A percentile compares a stretch with the other conserved stretches of the same genome.
Conservation (phyloP, 1,140 invertebrate species). For the Frieseomelitta varia region DNA sequence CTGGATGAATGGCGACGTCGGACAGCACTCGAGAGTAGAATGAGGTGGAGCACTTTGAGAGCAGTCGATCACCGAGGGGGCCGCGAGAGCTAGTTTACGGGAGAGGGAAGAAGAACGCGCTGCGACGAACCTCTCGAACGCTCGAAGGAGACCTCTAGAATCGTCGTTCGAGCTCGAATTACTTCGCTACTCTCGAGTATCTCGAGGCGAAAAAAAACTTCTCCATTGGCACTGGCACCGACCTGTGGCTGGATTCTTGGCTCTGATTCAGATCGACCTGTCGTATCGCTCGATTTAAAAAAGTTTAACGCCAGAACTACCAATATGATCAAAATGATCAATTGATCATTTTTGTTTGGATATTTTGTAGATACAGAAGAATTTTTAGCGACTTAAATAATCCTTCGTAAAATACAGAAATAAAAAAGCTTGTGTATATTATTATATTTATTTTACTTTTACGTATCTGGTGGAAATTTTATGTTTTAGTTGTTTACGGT, state of each 20-base stretch:
- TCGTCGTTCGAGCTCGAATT: constrained; percentile 46
- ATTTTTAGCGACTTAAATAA: too few species aligned
- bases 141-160: not conserved
- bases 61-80: constrained; percentile 59
- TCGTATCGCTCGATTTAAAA: not conserved
- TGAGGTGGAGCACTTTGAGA: constrained; percentile 50
- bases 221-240: not conserved
- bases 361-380: too few species aligned
- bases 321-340: not conserved
- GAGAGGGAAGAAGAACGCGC: not conserved
- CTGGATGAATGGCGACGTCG: constrained; percentile 70
- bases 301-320: not conserved
- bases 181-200: not conserved
- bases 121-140: constrained; percentile 23
- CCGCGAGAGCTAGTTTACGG: not conserved
- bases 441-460: too few species aligned
- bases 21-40: constrained; percentile 62
- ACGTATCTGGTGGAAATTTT: too few species aligned
- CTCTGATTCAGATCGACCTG: not conserved
- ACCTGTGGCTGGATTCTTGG: constrained; percentile 17
- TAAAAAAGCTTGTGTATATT: too few species aligned
- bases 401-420: too few species aligned
- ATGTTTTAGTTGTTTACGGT: too few species aligned
- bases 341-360: too few species aligned
- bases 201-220: not conserved